Conservation (phyloP, 1,140 invertebrate genomes). For the Aradophagus sp. region DNA sequence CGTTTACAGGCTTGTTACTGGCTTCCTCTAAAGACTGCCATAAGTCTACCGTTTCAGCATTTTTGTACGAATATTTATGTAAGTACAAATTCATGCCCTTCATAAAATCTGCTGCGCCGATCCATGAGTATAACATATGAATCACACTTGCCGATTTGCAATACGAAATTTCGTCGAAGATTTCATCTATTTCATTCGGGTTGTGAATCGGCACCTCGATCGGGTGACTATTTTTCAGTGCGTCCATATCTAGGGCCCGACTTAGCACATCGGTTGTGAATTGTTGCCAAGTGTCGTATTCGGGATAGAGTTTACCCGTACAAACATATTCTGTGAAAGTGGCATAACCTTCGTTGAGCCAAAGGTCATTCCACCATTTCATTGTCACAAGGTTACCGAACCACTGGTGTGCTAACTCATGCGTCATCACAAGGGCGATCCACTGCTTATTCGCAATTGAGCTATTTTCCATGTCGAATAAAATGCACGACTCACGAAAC, state of each 20-base stretch:
- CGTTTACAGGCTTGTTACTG: slow-evolving; percentile 91
- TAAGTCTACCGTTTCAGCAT: slow-evolving; percentile 95
- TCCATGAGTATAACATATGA: slow-evolving; percentile 94
- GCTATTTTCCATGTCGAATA: slow-evolving; percentile 89
- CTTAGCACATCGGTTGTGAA: slow-evolving; percentile 90
- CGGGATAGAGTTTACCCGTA: slow-evolving; percentile 90
- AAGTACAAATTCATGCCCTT: slow-evolving; percentile 96
- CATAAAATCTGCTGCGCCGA: slow-evolving; percentile 94
- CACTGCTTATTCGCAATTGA: slow-evolving; percentile 88
- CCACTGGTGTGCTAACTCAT: slow-evolving; percentile 93
- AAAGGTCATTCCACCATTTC: slow-evolving; percentile 80
- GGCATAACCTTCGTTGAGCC: slow-evolving; percentile 96
- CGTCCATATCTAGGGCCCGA: slow-evolving; percentile 90
- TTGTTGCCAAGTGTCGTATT: slow-evolving; percentile 95
- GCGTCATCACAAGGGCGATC: slow-evolving; percentile 90
- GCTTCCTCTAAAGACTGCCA: slow-evolving; percentile 93
- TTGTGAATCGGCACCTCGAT: slow-evolving; percentile 93
- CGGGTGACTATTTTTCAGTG: slow-evolving; percentile 92
- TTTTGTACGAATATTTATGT: slow-evolving; percentile 87
- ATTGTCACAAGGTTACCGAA: slow-evolving; percentile 94
- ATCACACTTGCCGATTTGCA: slow-evolving; percentile 83
- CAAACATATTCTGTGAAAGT: slow-evolving; percentile 92
- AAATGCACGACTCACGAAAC: slow-evolving; percentile 87
- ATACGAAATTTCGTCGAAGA: slow-evolving; percentile 98
- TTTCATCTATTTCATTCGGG: slow-evolving; percentile 94